Base-by-base conservation (phyloP, 1,140 invertebrate genomes). In the Trachymyrmex septentrionalis region DNA sequence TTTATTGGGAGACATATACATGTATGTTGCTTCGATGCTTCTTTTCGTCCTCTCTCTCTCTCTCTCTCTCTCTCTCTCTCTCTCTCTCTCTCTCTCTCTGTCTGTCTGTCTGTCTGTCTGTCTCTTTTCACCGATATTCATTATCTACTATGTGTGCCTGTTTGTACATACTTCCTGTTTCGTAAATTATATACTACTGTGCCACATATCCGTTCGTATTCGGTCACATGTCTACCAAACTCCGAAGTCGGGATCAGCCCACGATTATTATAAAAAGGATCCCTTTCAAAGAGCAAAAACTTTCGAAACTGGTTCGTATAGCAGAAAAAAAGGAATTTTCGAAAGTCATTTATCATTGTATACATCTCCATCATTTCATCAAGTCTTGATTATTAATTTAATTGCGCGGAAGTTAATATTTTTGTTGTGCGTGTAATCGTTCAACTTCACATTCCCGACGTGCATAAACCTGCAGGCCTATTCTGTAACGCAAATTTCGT, bases 191-290 rank as follows among this genome's bases (percentile, higher is more conserved):
- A 66, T n/a, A 66, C 19, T 67, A 80, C 44, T 77, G 66, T 82
- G 48, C 86, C 78, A 88, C 53, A 84, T 88, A 88, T 86, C 67
- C 48, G 77, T 82, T 66, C 34, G 50, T 48, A 63, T 38, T 81
- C 50, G 53, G 50, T 59, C 50, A 71, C 10, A 57, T 44, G 66
- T 21, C 16, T 63, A 24, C 64, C 38, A 44, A 81, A 50, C 21
- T 81, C 4, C 66, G 24, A 81, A 38, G 30, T 69, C 30, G 30
- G 21, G 48, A 81, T 67, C 63, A 21, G 27, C 24, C 30, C n/a
- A 55, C 30, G 10, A 44, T 81, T 71, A 55, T 69, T 57, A 21
- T 19, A 53, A 30, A 67, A 73, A 30, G 19, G 1, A 44, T 64
- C 21, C 34, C 21, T 16, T 63, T 30, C 1, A 34, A 64, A 57